Evolutionary conservation across 1,140 invertebrate genomes (phyloP), one percentile per base, ranked within the genome.

Genomic region (Drosophila navojoa): DNA sequence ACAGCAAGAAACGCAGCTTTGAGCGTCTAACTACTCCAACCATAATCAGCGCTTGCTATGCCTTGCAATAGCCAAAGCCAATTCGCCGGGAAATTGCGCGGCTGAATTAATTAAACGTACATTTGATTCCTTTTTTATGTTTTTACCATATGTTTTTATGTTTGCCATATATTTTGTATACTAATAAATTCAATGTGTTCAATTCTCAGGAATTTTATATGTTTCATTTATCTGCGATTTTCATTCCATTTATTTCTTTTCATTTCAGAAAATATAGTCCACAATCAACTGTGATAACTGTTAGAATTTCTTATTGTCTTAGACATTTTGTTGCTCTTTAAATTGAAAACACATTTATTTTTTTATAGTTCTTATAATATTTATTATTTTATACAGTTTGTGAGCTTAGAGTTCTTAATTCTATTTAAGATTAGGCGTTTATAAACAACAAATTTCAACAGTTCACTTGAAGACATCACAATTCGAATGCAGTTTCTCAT

Each of bases 381-480:
- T 72, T 75, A 45, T 66, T 55, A 63, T 54, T 50, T 61, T 50
- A n/a, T 66, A 75, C 60, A 71, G 53, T 71, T 77, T 64, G 54
- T 74, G 53, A 69, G 59, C 75, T 81, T 81, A 85, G 16, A 71
- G 16, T 58, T 71, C 67, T 63, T 62, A 76, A 29, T 16, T 27
- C 32, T 76, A 71, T 11, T 59, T 71, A 71, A 59, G 32, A 54
- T 63, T 68, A 73, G 49, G 44, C 50, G 71, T 57, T 45, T 64
- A 71, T 82, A 87, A 77, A 77, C 79, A 79, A 79, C 11, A 79
- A 87, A 87, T 87, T 87, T 89, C 84, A 87, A 87, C 82, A 87
- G 79, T 89, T 82, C 72, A 87, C 82, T 87, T 86, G 72, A 89
- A 79, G 72, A 77, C 82, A 87, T 87, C 84, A 87, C 82, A 87